phyloP scores from a whole-genome alignment of 2,888 invertebrate genomes.

The Melolontha melolontha region DNA sequence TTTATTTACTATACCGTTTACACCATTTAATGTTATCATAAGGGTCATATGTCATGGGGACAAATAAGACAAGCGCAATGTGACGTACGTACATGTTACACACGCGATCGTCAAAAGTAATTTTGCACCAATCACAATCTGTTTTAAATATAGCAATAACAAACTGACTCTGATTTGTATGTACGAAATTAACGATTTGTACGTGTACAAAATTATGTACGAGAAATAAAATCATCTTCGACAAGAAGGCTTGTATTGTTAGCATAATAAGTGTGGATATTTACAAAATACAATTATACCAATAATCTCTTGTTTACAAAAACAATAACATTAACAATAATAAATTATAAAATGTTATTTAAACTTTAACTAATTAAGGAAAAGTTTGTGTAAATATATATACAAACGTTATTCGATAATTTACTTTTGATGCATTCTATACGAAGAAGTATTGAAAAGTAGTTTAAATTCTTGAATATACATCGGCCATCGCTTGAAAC shows the following conservation, averaged over 20 bases:
- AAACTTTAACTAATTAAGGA: slow-evolving; percentile 31
- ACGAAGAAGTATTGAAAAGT: too few species aligned
- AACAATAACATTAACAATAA: slow-evolving; percentile 39
- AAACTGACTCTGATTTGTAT: not conserved
- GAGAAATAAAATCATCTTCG: too few species aligned
- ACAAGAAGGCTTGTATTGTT: too few species aligned
- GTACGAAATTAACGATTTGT: not conserved
- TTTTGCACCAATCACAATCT: slow-evolving; percentile 4
- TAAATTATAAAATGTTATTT: slow-evolving; percentile 42
- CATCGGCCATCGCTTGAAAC: too few species aligned
- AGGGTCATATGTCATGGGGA: slow-evolving; percentile 46
- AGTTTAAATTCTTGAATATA: too few species aligned
- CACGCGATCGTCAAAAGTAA: slow-evolving; percentile 4
- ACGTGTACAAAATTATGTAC: not conserved
- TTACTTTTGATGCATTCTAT: too few species aligned
- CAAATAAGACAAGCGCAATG: slow-evolving; percentile 46
- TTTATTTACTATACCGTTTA: slow-evolving; percentile 7
- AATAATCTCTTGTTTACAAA: slow-evolving; percentile 39
- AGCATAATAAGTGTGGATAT: slow-evolving; percentile 21
- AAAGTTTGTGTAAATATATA: slow-evolving; percentile 7
- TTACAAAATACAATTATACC: slow-evolving; percentile 35
- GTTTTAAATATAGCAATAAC: slow-evolving; percentile 7
- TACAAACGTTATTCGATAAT: slow-evolving; percentile 25
- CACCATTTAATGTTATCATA: slow-evolving; percentile 17
- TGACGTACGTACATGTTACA: slow-evolving; percentile 13